Evolutionary conservation across 2,113 vertebrate genomes (phyloP).

Genomic region (Elaphurus davidianus): DNA sequence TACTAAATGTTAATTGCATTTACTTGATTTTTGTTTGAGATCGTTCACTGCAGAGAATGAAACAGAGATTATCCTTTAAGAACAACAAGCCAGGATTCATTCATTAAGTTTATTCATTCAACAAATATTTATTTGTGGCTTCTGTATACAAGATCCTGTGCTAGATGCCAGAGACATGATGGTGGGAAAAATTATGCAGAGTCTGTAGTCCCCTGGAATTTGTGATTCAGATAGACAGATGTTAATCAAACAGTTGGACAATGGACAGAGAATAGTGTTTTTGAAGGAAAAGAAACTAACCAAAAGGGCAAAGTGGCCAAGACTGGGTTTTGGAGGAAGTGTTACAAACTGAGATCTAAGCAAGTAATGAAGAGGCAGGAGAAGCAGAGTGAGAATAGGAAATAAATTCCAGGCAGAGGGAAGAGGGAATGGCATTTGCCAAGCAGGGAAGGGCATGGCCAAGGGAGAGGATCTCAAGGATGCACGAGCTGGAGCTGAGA

Average conservation of each 20-base stretch:
- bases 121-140: conserved; percentile 4
- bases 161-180: neutral
- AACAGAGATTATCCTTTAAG: conserved; percentile 45
- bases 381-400: neutral
- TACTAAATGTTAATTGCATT: neutral
- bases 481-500: neutral
- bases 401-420: neutral
- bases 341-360: neutral
- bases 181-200: neutral
- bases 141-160: neutral
- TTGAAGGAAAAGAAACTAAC: neutral
- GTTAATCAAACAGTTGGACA: neutral
- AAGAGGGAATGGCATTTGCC: neutral
- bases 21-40: conserved; percentile 60
- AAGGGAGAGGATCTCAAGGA: neutral
- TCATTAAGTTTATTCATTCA: neutral
- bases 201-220: neutral
- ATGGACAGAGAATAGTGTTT: neutral
- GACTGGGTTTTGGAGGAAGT: neutral
- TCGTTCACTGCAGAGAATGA: conserved; percentile 48
- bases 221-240: neutral
- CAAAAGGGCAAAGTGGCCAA: neutral
- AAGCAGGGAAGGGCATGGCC: neutral
- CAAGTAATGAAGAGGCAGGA: neutral
- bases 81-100: conserved; percentile 11